Conservation (phyloP, 2,113 vertebrate genomes). For the Lanius ludovicianus region DNA sequence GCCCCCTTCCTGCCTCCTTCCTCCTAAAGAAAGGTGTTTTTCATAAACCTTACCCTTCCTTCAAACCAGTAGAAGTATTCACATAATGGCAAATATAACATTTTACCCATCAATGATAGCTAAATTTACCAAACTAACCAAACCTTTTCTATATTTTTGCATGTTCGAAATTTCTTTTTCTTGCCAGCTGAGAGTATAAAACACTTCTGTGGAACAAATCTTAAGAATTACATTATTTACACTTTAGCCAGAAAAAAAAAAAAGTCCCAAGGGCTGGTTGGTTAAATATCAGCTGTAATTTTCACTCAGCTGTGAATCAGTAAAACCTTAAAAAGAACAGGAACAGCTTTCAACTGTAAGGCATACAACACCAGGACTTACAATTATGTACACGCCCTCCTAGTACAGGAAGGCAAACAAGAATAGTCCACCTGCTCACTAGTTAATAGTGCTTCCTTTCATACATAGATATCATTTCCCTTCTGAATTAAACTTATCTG, state of each 20-base stretch:
- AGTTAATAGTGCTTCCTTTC: slow-evolving; percentile 37
- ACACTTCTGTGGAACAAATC: not conserved
- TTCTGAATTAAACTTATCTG: not conserved
- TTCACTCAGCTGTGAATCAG: not conserved
- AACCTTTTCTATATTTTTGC: not conserved
- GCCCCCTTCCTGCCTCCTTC: not conserved
- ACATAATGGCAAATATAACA: not conserved
- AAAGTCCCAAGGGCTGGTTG: not conserved
- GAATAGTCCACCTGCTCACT: not conserved
- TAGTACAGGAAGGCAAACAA: not conserved
- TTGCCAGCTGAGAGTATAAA: not conserved
- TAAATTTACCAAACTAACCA: not conserved
- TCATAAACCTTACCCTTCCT: not conserved
- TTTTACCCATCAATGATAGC: not conserved
- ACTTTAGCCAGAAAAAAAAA: not conserved
- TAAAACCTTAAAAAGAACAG: not conserved
- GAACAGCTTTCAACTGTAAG: not conserved
- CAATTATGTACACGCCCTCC: not conserved
- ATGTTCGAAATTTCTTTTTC: not conserved
- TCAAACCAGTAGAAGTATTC: not conserved
- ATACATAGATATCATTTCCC: not conserved
- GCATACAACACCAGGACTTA: not conserved
- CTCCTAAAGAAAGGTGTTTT: not conserved
- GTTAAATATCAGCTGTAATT: not conserved
- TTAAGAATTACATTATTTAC: not conserved